Conservation (phyloP, 2,888 invertebrate species). For the Poecilobothrus nobilitatus region DNA sequence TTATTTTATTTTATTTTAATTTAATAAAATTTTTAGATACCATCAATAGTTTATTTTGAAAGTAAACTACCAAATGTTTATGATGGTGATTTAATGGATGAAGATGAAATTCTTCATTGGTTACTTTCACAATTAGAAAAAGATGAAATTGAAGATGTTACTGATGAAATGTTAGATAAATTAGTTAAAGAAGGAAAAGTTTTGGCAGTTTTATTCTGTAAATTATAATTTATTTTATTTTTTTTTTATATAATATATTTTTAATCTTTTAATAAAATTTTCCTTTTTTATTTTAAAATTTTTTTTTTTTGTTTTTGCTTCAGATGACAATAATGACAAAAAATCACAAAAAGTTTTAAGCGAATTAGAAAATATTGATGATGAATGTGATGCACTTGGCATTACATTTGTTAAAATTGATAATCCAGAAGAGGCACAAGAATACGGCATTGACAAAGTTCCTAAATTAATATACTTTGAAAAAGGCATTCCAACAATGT, state of each 20-base stretch:
- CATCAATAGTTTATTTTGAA: constrained; percentile 86
- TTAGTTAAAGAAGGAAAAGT: constrained; percentile 82
- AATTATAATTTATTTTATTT: constrained; percentile 46
- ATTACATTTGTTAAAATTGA: constrained; percentile 89
- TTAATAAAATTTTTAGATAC: constrained; percentile 44
- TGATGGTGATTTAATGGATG: constrained; percentile 83
- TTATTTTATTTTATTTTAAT: no score
- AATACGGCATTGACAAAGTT: constrained; percentile 83
- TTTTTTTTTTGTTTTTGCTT: not conserved
- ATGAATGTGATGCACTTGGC: constrained; percentile 81
- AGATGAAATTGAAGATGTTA: constrained; percentile 91
- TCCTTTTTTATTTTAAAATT: not conserved
- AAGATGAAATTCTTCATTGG: constrained; percentile 84
- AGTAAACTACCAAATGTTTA: constrained; percentile 88
- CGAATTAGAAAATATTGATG: constrained; percentile 88
- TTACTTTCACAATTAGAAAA: constrained; percentile 77
- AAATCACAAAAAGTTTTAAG: constrained; percentile 76
- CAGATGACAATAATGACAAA: constrained; percentile 82
- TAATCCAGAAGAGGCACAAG: constrained; percentile 79
- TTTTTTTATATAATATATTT: not conserved
- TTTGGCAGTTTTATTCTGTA: constrained; percentile 85
- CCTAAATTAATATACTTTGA: constrained; percentile 78
- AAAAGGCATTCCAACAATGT: constrained; percentile 64
- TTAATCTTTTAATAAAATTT: not conserved
- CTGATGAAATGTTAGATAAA: constrained; percentile 87